A percentile compares a stretch with the other conserved stretches of the same genome.
phyloP scores from a whole-genome alignment of 2,113 vertebrate species.

The Mormyrus lacerda region DNA sequence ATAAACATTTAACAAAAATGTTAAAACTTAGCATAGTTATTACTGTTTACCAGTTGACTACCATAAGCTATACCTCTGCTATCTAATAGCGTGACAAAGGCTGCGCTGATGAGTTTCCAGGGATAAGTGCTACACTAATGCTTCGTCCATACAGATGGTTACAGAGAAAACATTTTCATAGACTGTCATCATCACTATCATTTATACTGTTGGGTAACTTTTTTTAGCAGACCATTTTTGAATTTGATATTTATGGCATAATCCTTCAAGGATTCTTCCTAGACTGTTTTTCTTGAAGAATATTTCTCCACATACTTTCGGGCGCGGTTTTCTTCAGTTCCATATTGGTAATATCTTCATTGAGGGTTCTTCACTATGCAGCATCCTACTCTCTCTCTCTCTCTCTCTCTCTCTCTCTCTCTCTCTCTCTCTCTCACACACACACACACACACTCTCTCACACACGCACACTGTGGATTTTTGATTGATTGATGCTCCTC shows the following conservation, averaged over 20 bases:
- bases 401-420: not conserved
- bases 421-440: not conserved
- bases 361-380: not conserved
- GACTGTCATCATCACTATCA: not conserved
- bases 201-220: not conserved
- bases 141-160: not conserved
- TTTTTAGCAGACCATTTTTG: not conserved
- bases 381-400: not conserved
- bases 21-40: not conserved
- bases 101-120: not conserved
- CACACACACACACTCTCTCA: no score
- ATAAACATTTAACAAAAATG: not conserved
- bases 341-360: not conserved
- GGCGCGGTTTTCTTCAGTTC: not conserved
- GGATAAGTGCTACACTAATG: not conserved
- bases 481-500: conserved; percentile 3
- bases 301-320: not conserved
- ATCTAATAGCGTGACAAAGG: not conserved
- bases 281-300: not conserved
- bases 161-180: not conserved
- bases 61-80: not conserved
- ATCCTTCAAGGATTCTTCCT: not conserved
- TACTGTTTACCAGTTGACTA: not conserved
- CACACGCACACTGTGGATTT: not conserved
- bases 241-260: not conserved